Evolutionary conservation across 2,888 invertebrate species (phyloP).

Genomic region (Pegoplata infirma): DNA sequence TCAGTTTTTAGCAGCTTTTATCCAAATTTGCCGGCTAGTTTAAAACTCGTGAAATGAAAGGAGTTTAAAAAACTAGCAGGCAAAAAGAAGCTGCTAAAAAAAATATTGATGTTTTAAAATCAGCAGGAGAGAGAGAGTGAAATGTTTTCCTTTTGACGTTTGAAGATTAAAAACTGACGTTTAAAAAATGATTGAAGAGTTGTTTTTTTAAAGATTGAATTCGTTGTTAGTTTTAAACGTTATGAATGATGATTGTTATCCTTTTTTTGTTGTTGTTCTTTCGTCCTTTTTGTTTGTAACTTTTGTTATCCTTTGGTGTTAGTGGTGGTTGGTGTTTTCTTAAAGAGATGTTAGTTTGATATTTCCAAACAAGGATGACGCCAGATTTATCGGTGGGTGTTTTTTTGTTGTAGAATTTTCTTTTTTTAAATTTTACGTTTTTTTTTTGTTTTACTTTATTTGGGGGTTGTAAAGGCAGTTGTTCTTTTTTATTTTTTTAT

Average conservation of each 20-base stretch:
- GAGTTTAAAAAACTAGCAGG: not conserved
- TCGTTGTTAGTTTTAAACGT: not conserved
- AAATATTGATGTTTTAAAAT: not conserved
- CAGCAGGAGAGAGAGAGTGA: not conserved
- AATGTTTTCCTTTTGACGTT: too few species aligned
- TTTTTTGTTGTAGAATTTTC: slow-evolving; percentile 39
- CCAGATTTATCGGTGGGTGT: slow-evolving; percentile 61
- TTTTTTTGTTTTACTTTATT: slow-evolving; percentile 10
- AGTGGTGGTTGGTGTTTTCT: slow-evolving; percentile 14
- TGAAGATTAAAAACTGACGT: not conserved
- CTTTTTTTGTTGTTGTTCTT: slow-evolving; percentile 13
- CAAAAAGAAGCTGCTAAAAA: not conserved
- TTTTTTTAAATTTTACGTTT: not conserved
- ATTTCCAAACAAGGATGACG: too few species aligned
- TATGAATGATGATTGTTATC: slow-evolving; percentile 9
- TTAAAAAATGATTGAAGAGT: not conserved
- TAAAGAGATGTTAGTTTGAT: slow-evolving; percentile 20
- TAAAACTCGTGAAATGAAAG: not conserved
- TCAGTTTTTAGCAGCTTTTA: not conserved
- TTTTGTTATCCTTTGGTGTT: not conserved
- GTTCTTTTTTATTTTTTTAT: slow-evolving; percentile 35
- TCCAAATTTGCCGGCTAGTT: not conserved
- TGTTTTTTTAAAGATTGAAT: too few species aligned
- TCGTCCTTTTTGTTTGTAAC: too few species aligned
- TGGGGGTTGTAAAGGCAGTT: slow-evolving; percentile 57